These are phyloP conservation scores for Microcebus griseorufus DNA, from an alignment of 2,113 vertebrate genomes.

Conservation along the genomic window DNA sequence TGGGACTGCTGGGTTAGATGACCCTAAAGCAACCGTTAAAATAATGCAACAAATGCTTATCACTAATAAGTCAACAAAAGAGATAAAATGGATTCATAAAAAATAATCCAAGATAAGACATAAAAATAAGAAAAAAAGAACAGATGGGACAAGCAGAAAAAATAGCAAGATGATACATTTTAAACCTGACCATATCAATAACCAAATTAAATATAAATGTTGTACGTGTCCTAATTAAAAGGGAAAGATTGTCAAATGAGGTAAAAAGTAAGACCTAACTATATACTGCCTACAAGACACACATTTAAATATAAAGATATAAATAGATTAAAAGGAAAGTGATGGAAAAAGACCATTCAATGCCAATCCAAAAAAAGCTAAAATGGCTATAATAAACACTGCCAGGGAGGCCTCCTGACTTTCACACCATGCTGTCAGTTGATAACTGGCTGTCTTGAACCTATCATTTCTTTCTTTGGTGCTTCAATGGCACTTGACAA, in stretches of 20 bases:
- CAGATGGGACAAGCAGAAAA: background rate
- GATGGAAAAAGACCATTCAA: background rate
- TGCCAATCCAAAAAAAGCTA: background rate
- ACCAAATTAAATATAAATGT: background rate
- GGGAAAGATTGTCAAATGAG: background rate
- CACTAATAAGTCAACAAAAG: background rate
- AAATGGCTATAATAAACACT: background rate
- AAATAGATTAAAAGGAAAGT: no score
- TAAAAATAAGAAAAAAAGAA: background rate
- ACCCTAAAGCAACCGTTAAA: background rate
- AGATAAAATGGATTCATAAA: background rate
- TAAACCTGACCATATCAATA: background rate
- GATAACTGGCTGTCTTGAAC: background rate
- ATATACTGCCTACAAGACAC: no score
- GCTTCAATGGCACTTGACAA: background rate
- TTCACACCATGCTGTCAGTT: background rate
- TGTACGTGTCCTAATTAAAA: background rate
- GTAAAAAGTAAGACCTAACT: background rate
- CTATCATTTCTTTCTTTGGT: background rate
- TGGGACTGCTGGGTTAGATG: no score
- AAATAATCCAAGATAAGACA: background rate
- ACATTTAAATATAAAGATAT: no score
- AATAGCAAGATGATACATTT: background rate
- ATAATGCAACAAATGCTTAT: background rate
- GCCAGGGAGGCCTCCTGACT: background rate